Evolutionary conservation across 2,113 vertebrate genomes (phyloP), one percentile per base, ranked within the genome.

Genomic region (Morone saxatilis): DNA sequence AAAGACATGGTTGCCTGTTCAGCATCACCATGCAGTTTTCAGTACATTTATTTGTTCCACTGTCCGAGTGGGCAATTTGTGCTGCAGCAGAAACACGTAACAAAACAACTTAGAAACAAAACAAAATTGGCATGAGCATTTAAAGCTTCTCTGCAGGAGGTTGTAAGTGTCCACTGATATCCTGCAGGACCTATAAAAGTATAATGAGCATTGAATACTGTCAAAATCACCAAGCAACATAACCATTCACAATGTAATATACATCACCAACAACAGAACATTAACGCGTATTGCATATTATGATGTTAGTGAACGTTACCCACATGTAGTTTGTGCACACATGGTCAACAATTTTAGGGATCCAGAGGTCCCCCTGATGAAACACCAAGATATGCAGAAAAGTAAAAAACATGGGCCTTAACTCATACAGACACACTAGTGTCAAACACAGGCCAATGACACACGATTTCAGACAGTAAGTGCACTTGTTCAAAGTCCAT

Each of bases 371-470:
- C 11, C 6, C 31, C 31, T 51, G 70, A 73, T 57, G 43, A 77
- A 59, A 71, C 54, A 62, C n/a, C n/a, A 57, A 50, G 38, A 74
- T 12, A 56, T 10, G 50, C 6, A 65, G 31, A 70, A 19, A 71
- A 72, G 75, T 41, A 53, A 48, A 47, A 40, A 74, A 72, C 50
- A 66, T 3, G 16, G 38, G 62, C 20, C 53, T 16, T n/a, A 16
- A 50, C 19, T 62, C 38, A 31, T 43, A 71, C 12, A 80, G 3
- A 63, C 25, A 48, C n/a, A 22, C 19, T 56, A 20, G 40, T 56
- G 20, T 69, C 13, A 11, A 31, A 56, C 43, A n/a, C 60, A 70
- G 43, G 59, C 45, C 7, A 31, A 25, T 36, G 47, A 63, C 47
- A 41, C 6, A 47, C 53, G 12, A n/a, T 31, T 66, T 61, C 47